Conservation (phyloP, 1,140 invertebrate genomes). For the Hypsibius dujardini region DNA sequence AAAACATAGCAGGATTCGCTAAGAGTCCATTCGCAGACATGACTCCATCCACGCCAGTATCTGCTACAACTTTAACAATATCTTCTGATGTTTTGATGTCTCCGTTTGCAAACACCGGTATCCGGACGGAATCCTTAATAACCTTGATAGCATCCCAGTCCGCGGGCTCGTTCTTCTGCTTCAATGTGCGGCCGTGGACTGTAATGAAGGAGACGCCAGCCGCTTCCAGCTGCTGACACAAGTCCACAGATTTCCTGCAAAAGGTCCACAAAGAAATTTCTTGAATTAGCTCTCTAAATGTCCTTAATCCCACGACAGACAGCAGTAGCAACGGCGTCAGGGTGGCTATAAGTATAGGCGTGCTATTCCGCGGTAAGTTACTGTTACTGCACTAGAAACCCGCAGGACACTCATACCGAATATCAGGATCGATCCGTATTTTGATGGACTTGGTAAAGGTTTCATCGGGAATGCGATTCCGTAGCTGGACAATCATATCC, state of each 20-base stretch:
- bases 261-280: not conserved
- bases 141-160: slow-evolving; percentile 50
- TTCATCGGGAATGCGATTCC: slow-evolving; percentile 45
- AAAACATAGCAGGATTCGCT: slow-evolving; percentile 72
- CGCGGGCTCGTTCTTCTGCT: slow-evolving; percentile 57
- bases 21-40: slow-evolving; percentile 79
- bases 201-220: slow-evolving; percentile 70
- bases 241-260: slow-evolving; percentile 43
- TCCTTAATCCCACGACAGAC: not conserved
- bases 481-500: slow-evolving; percentile 57
- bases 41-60: slow-evolving; percentile 54
- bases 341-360: too few relatives aligned
- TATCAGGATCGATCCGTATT: slow-evolving; percentile 50
- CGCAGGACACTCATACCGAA: not conserved
- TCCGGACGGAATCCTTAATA: slow-evolving; percentile 48
- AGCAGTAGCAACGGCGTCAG: too few relatives aligned
- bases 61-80: slow-evolving; percentile 44
- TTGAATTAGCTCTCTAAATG: not conserved
- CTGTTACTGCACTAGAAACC: too few relatives aligned
- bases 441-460: slow-evolving; percentile 78
- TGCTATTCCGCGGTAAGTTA: too few relatives aligned
- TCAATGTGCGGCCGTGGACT: slow-evolving; percentile 69
- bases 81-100: slow-evolving; percentile 55
- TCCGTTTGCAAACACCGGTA: slow-evolving; percentile 81
- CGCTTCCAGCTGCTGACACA: slow-evolving; percentile 59